phyloP scores from a whole-genome alignment of 1,140 invertebrate genomes.

The Wiebesia pumilae region DNA sequence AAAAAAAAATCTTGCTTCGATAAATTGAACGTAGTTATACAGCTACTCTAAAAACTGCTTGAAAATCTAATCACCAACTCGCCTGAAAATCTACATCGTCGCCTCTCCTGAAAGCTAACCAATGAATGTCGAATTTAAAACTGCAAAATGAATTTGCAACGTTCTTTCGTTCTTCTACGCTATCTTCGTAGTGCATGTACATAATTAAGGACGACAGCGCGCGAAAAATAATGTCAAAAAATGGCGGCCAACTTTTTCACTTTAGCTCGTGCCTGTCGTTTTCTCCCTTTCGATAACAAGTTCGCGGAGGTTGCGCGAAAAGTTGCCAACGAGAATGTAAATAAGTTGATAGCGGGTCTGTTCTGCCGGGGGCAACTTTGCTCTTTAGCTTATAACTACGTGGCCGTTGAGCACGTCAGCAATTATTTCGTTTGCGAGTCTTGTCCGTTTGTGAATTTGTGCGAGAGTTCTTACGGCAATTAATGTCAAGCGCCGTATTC shows the following conservation, averaged over 20 bases:
- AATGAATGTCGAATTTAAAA: too few species aligned
- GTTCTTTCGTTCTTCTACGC: too few species aligned
- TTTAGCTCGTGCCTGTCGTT: neutral
- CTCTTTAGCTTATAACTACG: neutral
- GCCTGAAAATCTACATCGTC: too few species aligned
- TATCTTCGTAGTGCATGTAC: too few species aligned
- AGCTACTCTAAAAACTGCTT: too few species aligned
- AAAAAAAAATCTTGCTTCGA: too few species aligned
- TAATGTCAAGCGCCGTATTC: neutral
- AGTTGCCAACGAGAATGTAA: slow-evolving; percentile 26
- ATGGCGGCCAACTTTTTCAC: slow-evolving; percentile 15
- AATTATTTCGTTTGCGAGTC: slow-evolving; percentile 21
- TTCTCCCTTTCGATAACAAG: neutral
- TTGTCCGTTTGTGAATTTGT: neutral
- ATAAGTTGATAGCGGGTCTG: slow-evolving; percentile 9
- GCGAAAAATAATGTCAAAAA: neutral
- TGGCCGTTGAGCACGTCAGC: neutral
- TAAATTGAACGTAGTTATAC: too few species aligned
- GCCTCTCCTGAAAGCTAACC: too few species aligned
- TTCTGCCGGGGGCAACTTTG: neutral
- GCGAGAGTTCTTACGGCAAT: neutral
- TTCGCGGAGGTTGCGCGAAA: neutral
- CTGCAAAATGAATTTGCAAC: too few species aligned
- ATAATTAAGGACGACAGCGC: too few species aligned
- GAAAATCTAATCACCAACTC: too few species aligned